Percentiles rank a stretch among this genome's conserved stretches.
Evolutionary conservation across 2,797 vertebrate species (phyloP).

Genomic region (Loris lydekkerianus): DNA sequence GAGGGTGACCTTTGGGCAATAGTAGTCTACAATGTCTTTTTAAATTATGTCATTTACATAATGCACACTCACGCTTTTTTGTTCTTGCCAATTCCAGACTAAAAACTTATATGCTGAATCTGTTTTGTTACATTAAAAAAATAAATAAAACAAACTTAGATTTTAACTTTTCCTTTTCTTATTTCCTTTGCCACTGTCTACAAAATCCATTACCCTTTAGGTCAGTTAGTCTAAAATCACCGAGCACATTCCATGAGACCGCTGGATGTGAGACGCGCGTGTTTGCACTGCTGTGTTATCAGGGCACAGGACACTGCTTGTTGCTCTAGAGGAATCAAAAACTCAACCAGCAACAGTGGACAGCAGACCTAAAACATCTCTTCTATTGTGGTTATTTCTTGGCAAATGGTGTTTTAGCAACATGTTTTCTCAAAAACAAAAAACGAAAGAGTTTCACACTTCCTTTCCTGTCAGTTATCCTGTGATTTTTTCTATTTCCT

Average conservation of each 20-base stretch:
- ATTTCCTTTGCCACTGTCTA: neutral
- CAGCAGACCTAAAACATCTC: neutral
- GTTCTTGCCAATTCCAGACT: neutral
- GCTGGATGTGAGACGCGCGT: accelerated
- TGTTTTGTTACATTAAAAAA: neutral
- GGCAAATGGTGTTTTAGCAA: neutral
- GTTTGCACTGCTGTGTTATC: neutral
- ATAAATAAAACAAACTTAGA: neutral
- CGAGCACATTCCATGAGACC: too few relatives aligned
- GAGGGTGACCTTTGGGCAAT: neutral
- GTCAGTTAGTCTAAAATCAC: neutral
- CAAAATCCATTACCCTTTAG: neutral
- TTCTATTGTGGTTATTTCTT: neutral
- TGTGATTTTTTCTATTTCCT: conserved; percentile 13
- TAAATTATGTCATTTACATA: neutral
- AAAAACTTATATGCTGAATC: neutral
- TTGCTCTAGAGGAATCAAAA: neutral
- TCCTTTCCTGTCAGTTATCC: neutral
- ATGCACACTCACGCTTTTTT: neutral
- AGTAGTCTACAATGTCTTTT: neutral
- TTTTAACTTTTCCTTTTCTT: neutral
- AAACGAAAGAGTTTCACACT: conserved; percentile 41
- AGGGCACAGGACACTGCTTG: accelerated
- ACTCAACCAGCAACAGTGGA: neutral
- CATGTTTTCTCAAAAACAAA: conserved; percentile 27